Percentiles rank a stretch among this genome's conserved stretches.
Evolutionary conservation across 2,113 vertebrate genomes (phyloP).

Genomic region (Candoia aspera): DNA sequence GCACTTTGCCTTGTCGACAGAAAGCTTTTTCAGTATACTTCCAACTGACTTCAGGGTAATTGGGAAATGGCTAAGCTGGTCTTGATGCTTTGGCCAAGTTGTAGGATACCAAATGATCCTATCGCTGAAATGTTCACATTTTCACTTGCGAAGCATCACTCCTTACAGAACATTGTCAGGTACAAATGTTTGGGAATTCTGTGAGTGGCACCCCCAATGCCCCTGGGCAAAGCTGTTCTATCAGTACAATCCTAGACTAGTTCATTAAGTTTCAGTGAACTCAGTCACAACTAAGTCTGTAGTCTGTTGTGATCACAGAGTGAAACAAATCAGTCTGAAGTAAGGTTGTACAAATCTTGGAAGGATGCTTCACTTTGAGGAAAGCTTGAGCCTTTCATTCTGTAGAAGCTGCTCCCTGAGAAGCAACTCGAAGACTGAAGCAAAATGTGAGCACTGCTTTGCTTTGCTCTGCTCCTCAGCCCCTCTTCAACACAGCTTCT

Average conservation of each 20-base stretch:
- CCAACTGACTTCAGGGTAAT: neutral
- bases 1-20: too few relatives aligned
- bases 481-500: neutral
- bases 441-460: neutral
- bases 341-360: neutral
- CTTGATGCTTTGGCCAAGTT: neutral
- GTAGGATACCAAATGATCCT: neutral
- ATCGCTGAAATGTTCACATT: neutral
- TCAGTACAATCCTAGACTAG: neutral
- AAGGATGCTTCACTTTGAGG: neutral
- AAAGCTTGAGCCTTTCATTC: neutral
- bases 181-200: neutral
- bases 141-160: neutral
- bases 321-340: neutral
- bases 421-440: neutral
- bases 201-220: neutral
- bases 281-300: neutral
- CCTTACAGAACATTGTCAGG: neutral
- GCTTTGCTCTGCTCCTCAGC: neutral
- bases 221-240: neutral
- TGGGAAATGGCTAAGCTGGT: neutral
- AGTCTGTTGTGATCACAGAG: neutral
- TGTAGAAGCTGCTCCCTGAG: neutral
- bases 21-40: neutral
- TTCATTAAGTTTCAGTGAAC: neutral